These are phyloP conservation scores for Nycteola revayana DNA, from an alignment of 2,888 invertebrate species.

Conservation along the genomic window DNA sequence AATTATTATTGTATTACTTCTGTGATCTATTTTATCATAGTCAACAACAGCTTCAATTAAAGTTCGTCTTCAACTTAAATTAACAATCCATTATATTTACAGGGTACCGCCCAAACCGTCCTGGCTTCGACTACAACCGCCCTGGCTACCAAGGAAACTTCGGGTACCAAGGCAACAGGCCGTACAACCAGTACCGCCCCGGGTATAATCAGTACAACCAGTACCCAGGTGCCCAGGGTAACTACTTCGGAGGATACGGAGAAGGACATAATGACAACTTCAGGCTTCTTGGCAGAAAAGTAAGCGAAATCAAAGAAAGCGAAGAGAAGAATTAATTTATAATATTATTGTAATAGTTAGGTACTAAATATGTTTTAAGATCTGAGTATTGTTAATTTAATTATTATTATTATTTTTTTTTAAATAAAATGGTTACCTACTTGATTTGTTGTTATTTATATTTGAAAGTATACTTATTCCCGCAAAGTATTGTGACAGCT, in stretches of 20 bases:
- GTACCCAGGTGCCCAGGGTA: conserved; percentile 45
- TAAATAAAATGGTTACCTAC: too few relatives aligned
- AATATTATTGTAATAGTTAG: conserved; percentile 5
- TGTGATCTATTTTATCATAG: too few relatives aligned
- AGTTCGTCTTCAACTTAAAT: too few relatives aligned
- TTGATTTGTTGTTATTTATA: too few relatives aligned
- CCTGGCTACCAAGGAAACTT: conserved; percentile 41
- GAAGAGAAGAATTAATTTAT: conserved; percentile 32
- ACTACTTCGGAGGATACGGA: conserved; percentile 56
- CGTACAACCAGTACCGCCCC: conserved; percentile 30
- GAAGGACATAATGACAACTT: conserved; percentile 58
- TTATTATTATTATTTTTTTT: too few relatives aligned
- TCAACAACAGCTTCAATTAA: too few relatives aligned
- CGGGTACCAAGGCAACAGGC: conserved; percentile 38
- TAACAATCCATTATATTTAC: too few relatives aligned
- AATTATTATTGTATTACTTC: too few relatives aligned
- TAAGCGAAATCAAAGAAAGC: conserved; percentile 50
- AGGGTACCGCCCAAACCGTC: conserved; percentile 54
- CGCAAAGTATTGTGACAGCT: too few relatives aligned
- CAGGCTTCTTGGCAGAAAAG: conserved; percentile 55
- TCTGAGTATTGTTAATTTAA: conserved; percentile 20
- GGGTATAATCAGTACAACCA: conserved; percentile 33
- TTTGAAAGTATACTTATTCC: too few relatives aligned
- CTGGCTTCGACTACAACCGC: conserved; percentile 41
- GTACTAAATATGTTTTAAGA: conserved; percentile 26